phyloP scores from a whole-genome alignment of 64 coral and sea anemone genomes.

The Cladopsammia gracilis region DNA sequence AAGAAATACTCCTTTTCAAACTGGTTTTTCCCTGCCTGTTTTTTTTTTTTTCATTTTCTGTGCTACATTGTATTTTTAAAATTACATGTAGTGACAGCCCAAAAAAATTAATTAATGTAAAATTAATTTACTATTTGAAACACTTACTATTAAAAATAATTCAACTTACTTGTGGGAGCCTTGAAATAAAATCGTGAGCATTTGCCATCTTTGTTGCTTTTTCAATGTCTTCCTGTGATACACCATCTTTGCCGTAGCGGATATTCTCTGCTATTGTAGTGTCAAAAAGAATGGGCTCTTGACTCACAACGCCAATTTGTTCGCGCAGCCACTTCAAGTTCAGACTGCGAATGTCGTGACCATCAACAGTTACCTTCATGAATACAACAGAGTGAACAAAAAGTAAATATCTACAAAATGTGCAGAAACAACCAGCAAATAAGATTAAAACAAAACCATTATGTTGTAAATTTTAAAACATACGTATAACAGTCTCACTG shows the following conservation, averaged over 20 bases:
- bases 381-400: neutral
- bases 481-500: too few relatives aligned
- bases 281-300: slow-evolving; percentile 90
- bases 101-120: too few relatives aligned
- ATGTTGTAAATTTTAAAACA: too few relatives aligned
- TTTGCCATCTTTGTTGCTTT: slow-evolving; percentile 88
- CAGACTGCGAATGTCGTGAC: slow-evolving; percentile 63
- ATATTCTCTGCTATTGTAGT: slow-evolving; percentile 94
- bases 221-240: slow-evolving; percentile 84
- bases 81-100: too few relatives aligned
- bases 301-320: slow-evolving; percentile 87
- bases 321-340: slow-evolving; percentile 84
- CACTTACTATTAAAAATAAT: neutral
- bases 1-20: too few relatives aligned
- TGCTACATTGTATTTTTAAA: too few relatives aligned
- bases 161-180: slow-evolving; percentile 64
- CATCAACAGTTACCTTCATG: slow-evolving; percentile 72
- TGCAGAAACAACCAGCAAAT: too few relatives aligned
- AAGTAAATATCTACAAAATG: neutral
- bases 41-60: too few relatives aligned
- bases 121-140: too few relatives aligned
- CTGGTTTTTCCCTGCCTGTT: too few relatives aligned
- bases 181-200: slow-evolving; percentile 85
- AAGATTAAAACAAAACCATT: too few relatives aligned
- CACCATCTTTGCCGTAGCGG: slow-evolving; percentile 84